Evolutionary conservation across 2,113 vertebrate genomes (phyloP), one percentile per base, ranked within the genome.

Genomic region (Atractosteus spatula): DNA sequence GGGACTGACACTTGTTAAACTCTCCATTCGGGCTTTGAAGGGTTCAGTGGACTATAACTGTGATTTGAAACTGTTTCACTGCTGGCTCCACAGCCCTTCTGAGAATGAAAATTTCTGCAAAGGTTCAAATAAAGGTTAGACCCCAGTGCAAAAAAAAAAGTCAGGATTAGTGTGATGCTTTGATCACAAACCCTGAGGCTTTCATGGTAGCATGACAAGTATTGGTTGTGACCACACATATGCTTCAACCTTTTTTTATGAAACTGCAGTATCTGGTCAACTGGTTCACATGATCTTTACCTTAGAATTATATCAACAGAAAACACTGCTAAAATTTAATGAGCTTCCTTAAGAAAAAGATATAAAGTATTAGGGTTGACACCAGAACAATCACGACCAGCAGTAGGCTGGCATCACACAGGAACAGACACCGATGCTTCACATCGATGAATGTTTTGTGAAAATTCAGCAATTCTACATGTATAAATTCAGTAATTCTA

Each of bases 71-170:
- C 2, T 2, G 57, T 59, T 59, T 59, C 57, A 59, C 57, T n/a
- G 14, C 74, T 70, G 66, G 78, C 65, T 76, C 61, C 65, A 75
- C 79, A 81, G 81, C 78, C 79, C 81, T 79, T 61, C 41, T 55
- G 74, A 77, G 13, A 41, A 12, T 10, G 8, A 43, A 42, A 12
- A 4, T 7, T 62, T 69, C 55, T 13, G 77, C 66, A 73, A 77
- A 71, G 85, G 90, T 89, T 91, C 91, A 89, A 78, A 81, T 82
- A 78, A 82, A 82, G 88, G 91, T 91, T 89, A 85, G n/a, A 69
- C 55, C 57, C 61, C 54, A 62, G 63, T 68, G 43, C 62, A 29
- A 47, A 63, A 57, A 70, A 45, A 78, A 79, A 85, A 82, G 83
- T 83, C 86, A 85, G 87, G 87, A 90, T 89, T 88, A 88, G 80